Evolutionary conservation across 1,140 invertebrate genomes (phyloP).

Genomic region (Arion vulgaris): DNA sequence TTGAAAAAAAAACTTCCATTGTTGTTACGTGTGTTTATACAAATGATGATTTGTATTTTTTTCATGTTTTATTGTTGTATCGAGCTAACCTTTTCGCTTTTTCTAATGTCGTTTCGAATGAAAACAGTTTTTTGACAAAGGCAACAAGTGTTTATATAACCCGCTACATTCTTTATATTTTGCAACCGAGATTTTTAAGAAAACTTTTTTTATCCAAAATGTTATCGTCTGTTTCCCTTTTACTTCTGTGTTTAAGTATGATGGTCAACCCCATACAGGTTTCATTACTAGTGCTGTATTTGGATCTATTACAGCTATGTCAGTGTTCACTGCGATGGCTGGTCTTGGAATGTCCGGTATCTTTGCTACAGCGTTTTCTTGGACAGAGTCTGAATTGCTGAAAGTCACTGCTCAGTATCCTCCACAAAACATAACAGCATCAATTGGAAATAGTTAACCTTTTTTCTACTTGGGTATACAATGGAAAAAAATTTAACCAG

Average conservation of each 20-base stretch:
- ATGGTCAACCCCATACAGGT: neutral
- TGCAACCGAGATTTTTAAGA: conserved; percentile 18
- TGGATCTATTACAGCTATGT: neutral
- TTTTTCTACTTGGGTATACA: conserved; percentile 48
- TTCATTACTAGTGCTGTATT: conserved; percentile 1
- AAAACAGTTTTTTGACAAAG: neutral
- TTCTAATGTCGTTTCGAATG: conserved; percentile 45
- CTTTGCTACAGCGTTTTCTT: conserved; percentile 49
- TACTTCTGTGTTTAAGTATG: neutral
- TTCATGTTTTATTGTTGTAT: conserved; percentile 47
- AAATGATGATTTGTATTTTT: conserved; percentile 5
- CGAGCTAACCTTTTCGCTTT: conserved; percentile 51
- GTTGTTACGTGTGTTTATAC: conserved; percentile 30
- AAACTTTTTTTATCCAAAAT: conserved; percentile 19
- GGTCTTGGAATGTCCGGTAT: conserved; percentile 48
- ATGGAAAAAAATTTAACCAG: conserved; percentile 48
- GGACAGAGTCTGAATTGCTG: conserved; percentile 49
- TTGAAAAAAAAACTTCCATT: conserved; percentile 21
- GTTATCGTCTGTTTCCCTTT: neutral
- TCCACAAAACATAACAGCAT: conserved; percentile 46
- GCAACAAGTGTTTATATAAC: conserved; percentile 9
- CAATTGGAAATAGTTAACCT: conserved; percentile 46
- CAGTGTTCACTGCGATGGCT: conserved; percentile 12
- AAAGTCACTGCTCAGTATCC: conserved; percentile 45
- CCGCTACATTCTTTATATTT: conserved; percentile 3